Evolutionary conservation across 2,888 invertebrate species (phyloP).

Genomic region (Lathronympha strigana): DNA sequence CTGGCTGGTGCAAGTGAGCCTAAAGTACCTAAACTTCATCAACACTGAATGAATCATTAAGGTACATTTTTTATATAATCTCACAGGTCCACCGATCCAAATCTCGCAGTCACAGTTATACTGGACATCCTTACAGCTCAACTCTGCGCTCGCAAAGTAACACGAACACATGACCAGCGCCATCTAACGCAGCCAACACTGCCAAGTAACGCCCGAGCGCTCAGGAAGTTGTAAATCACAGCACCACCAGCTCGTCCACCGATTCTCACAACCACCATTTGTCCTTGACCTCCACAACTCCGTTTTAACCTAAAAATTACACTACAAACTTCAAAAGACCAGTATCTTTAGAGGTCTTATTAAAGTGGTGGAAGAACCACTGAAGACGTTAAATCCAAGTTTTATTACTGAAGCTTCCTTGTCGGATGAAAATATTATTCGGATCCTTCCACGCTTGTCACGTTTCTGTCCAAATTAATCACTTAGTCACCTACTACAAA

Average conservation of each 20-base stretch:
- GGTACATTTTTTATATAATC: no score
- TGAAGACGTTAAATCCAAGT: conserved; percentile 72
- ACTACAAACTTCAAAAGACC: conserved; percentile 30
- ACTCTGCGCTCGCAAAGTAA: conserved; percentile 2
- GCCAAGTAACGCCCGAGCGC: conserved; percentile 59
- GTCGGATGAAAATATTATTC: conserved; percentile 43
- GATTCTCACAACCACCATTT: conserved; percentile 60
- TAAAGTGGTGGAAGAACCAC: conserved; percentile 58
- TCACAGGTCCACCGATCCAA: no score
- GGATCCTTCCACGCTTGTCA: conserved; percentile 42
- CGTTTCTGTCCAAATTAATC: conserved; percentile 44
- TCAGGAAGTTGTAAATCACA: conserved; percentile 80
- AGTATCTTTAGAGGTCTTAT: conserved; percentile 47
- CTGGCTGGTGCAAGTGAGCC: no score
- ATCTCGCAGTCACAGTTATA: background rate
- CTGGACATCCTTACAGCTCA: background rate
- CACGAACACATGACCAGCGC: conserved; percentile 23
- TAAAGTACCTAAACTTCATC: no score
- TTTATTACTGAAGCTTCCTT: conserved; percentile 75
- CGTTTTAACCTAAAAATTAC: conserved; percentile 40
- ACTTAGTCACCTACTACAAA: conserved; percentile 36
- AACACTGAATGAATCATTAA: no score
- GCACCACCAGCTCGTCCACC: conserved; percentile 61
- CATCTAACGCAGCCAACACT: conserved; percentile 65
- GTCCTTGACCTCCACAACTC: conserved; percentile 50